phyloP scores from a whole-genome alignment of 2,888 invertebrate species.

The Meteorus colon region DNA sequence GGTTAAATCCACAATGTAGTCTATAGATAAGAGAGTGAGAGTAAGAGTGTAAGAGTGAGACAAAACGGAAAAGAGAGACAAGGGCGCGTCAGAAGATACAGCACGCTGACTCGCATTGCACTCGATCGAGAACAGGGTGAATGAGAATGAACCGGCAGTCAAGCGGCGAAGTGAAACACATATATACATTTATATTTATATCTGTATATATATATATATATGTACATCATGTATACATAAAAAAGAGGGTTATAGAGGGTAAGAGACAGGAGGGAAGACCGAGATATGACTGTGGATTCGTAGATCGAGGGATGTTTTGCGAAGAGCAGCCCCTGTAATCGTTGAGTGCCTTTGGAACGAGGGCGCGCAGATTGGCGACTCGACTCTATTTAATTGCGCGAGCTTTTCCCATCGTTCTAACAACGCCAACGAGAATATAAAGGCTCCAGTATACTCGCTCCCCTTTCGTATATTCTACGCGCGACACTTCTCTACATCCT shows the following conservation, averaged over 20 bases:
- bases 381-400: constrained; percentile 37
- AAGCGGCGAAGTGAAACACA: constrained; percentile 4
- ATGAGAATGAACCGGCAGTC: neutral
- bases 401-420: constrained; percentile 22
- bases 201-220: neutral
- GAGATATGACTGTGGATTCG: neutral
- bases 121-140: constrained; percentile 23
- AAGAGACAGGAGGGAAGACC: neutral
- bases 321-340: constrained; percentile 28
- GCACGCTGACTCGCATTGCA: constrained; percentile 27
- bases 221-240: neutral
- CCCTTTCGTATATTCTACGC: neutral
- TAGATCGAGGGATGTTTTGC: constrained; percentile 33
- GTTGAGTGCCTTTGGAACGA: constrained; percentile 35
- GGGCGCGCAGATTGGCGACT: constrained; percentile 35
- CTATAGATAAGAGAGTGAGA: constrained; percentile 37
- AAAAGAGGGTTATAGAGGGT: constrained; percentile 4
- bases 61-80: constrained; percentile 1
- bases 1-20: constrained; percentile 11
- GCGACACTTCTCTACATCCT: neutral
- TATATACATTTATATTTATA: neutral
- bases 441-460: neutral
- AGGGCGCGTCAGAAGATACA: constrained; percentile 29
- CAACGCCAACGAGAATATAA: constrained; percentile 26
- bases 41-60: constrained; percentile 16